Evolutionary conservation across 2,113 vertebrate species (phyloP), one percentile per base, ranked within the genome.

Genomic region (Hippocampus comes): DNA sequence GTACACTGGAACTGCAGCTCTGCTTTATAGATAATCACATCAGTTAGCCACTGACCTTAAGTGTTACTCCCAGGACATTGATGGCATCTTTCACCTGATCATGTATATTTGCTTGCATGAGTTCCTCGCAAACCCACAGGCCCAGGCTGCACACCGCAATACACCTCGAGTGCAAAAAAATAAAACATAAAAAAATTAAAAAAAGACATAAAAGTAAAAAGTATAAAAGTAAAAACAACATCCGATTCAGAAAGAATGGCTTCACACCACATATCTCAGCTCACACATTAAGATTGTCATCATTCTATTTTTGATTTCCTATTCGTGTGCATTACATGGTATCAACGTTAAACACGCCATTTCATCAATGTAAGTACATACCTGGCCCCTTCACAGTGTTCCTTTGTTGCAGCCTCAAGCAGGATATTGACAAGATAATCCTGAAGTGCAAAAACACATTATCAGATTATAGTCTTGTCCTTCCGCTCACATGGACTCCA

Each of bases 81-180:
- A 99, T 86, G 57, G 96, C 97, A 67, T 96, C 96, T 86, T 95
- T 97, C 73, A 99, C 94, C 43, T 93, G 95, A 30, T 92, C 89
- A 46, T 98, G 97, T 81, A 93, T 93, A 1, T 91, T 94, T 60
- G 93, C 69, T 76, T 96, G 93, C 0, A 68, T 91, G 11, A 99
- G 92, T 78, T 99, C 97, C 89, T 99, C 97, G 60, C 97, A 98
- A 70, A 98, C 93, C 97, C 97, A 99, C 34, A 99, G 76, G 2
- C 97, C 96, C 0, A 99, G 94, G 81, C 95, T 95, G 87, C 97
- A 98, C 73, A 99, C 89, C 18, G 97, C 95, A 60, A 99, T 92
- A 82, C 96, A 99, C 48, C 97, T 99, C 77, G 20, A 66, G 80
- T 0, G 63, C 21, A 42, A 41, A 84, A 20, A 75, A 42, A 5